phyloP scores from a whole-genome alignment of 2,888 invertebrate genomes.

The Cancer borealis region DNA sequence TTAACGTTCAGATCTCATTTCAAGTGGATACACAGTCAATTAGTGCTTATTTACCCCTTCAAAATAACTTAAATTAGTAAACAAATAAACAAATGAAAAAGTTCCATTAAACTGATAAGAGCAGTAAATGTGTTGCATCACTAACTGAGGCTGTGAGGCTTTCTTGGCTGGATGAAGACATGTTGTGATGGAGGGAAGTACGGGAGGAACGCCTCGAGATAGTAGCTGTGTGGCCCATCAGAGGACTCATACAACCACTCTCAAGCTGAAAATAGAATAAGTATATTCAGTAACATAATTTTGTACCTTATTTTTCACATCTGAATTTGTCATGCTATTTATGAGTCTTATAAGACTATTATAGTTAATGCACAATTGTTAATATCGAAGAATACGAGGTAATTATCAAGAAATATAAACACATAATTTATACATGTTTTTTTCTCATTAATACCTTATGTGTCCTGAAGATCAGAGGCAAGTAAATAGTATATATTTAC shows the following conservation, averaged over 20 bases:
- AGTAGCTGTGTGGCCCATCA: conserved; percentile 75
- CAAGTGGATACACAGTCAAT: too few species aligned
- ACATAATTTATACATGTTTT: not conserved
- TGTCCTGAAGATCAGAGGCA: not conserved
- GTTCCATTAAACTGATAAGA: not conserved
- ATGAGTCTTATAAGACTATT: not conserved
- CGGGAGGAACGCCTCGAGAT: conserved; percentile 76
- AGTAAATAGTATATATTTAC: not conserved
- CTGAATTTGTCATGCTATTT: not conserved
- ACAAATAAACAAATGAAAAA: too few species aligned
- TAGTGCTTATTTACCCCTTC: too few species aligned
- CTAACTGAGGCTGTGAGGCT: conserved; percentile 78
- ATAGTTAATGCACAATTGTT: too few species aligned
- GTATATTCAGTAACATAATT: not conserved
- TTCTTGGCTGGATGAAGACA: conserved; percentile 77
- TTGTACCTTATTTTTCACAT: not conserved
- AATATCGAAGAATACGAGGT: not conserved
- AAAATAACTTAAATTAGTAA: too few species aligned
- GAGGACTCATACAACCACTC: conserved; percentile 71
- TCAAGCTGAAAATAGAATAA: conserved; percentile 62
- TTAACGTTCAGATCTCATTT: too few species aligned
- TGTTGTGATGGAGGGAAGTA: conserved; percentile 75
- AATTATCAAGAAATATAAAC: not conserved
- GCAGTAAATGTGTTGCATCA: not conserved
- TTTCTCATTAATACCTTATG: not conserved